phyloP scores from a whole-genome alignment of 35 echinoderm and acorn worm genomes.

The Amphiura filiformis region DNA sequence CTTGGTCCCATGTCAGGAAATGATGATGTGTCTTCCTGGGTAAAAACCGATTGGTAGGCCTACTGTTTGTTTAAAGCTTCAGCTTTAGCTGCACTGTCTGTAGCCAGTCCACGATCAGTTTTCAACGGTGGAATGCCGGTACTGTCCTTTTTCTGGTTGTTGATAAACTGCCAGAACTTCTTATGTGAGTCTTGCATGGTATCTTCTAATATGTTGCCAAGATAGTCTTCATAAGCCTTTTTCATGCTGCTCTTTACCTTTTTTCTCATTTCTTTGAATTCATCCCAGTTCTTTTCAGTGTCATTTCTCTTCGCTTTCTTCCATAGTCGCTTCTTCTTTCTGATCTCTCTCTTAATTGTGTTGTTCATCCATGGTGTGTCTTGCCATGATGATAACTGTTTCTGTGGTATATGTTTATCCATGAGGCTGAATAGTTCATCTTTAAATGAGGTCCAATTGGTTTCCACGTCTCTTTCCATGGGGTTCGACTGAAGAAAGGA shows the following conservation, averaged over 20 bases:
- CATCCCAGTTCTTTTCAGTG: slow-evolving; percentile 22
- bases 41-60: background rate
- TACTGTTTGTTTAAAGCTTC: background rate
- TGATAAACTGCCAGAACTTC: background rate
- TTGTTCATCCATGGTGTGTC: slow-evolving; percentile 30
- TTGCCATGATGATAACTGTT: slow-evolving; percentile 24
- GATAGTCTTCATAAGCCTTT: background rate
- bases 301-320: slow-evolving; percentile 23
- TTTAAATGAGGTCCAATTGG: slow-evolving; percentile 25
- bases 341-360: slow-evolving; percentile 21
- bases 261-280: slow-evolving; percentile 25
- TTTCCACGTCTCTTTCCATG: background rate
- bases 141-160: background rate
- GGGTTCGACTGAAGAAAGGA: background rate
- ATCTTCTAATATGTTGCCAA: background rate
- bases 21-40: background rate
- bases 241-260: background rate
- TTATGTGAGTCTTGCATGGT: background rate
- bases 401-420: slow-evolving; percentile 6
- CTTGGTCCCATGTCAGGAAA: background rate
- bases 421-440: too few relatives aligned
- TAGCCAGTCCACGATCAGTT: background rate
- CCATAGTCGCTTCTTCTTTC: slow-evolving; percentile 27
- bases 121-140: background rate
- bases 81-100: background rate